A percentile compares a stretch with the other conserved stretches of the same genome.
These are phyloP conservation scores for Rhabdomys dilectus DNA, from an alignment of 2,113 vertebrate species.

Conservation along the genomic window DNA sequence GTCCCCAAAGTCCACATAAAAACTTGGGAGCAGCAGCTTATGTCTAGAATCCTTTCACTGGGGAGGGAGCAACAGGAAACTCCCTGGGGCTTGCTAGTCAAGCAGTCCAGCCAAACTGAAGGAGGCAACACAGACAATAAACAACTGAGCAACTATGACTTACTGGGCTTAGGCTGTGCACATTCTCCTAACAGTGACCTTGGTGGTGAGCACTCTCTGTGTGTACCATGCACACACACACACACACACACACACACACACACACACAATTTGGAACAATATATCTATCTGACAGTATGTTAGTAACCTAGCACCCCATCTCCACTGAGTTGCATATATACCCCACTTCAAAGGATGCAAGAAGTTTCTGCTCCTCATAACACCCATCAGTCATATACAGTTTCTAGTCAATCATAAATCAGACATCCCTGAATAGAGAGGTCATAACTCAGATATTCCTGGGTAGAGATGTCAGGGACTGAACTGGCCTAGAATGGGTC, in stretches of 20 bases:
- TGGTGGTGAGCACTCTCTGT: not conserved
- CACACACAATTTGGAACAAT: not conserved
- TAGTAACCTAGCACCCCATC: not conserved
- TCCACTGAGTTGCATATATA: not conserved
- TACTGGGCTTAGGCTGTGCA: not conserved
- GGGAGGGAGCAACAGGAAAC: not conserved
- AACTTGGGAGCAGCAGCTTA: not conserved
- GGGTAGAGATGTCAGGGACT: not conserved
- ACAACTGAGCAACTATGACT: not conserved
- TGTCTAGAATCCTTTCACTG: too few relatives aligned
- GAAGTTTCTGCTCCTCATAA: not conserved
- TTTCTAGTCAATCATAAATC: not conserved
- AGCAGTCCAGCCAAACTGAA: not conserved
- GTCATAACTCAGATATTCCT: not conserved
- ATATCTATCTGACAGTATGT: not conserved
- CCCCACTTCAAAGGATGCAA: not conserved
- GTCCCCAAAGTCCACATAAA: not conserved
- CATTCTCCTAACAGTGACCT: not conserved
- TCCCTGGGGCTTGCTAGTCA: not conserved
- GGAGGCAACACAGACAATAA: not conserved
- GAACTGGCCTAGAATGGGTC: not conserved
- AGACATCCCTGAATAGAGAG: not conserved
- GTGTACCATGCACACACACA: not conserved
- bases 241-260: not conserved
- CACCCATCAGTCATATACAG: not conserved